A percentile compares a stretch with the other conserved stretches of the same genome.
phyloP scores from a whole-genome alignment of 2,888 invertebrate genomes.

The Herminia tarsipennalis region DNA sequence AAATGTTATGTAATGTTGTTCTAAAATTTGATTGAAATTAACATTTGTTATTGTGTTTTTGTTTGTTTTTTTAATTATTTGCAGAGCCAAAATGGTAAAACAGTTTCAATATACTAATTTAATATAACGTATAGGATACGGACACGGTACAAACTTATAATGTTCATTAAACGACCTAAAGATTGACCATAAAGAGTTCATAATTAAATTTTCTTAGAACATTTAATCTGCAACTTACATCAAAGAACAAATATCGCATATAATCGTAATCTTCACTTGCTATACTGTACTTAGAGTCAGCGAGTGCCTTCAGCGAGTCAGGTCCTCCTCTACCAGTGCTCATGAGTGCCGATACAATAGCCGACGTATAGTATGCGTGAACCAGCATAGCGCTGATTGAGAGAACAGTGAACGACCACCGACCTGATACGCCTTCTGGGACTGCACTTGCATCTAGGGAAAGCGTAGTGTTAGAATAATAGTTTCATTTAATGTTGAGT shows the following conservation, averaged over 20 bases:
- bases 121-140: too few species aligned
- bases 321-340: conserved; percentile 66
- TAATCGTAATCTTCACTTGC: conserved; percentile 71
- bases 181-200: background rate
- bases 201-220: background rate
- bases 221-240: conserved; percentile 54
- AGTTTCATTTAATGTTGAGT: too few species aligned
- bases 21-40: too few species aligned
- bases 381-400: conserved; percentile 73
- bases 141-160: too few species aligned
- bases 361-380: conserved; percentile 76
- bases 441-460: conserved; percentile 69
- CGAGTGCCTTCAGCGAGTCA: conserved; percentile 57
- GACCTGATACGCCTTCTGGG: conserved; percentile 64
- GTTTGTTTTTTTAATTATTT: too few species aligned
- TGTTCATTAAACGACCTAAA: too few species aligned
- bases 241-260: conserved; percentile 65
- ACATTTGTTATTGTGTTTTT: too few species aligned
- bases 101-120: too few species aligned
- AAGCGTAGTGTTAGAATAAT: background rate
- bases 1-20: too few species aligned
- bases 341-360: conserved; percentile 75
- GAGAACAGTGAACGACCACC: conserved; percentile 67
- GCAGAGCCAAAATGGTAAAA: too few species aligned
- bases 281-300: conserved; percentile 69